Conservation (phyloP, 1,140 invertebrate genomes). For the Cheumatopsyche charites region DNA sequence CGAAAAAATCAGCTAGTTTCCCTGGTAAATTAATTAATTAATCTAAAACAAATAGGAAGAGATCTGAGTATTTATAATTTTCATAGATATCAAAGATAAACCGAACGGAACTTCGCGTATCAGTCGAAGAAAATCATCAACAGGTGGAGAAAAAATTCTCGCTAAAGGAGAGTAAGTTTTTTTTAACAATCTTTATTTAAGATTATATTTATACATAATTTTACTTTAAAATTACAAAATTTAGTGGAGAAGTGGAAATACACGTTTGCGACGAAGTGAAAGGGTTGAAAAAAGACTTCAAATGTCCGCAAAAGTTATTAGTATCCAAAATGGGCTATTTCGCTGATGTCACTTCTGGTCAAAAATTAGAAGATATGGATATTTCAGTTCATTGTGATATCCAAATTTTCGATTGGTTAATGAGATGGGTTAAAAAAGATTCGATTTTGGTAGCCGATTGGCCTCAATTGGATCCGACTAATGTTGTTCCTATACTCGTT, state of each 20-base stretch:
- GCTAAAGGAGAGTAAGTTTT: conserved; percentile 58
- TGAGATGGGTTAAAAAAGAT: conserved; percentile 88
- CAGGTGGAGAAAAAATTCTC: conserved; percentile 54
- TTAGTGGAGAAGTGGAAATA: conserved; percentile 81
- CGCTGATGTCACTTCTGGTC: conserved; percentile 83
- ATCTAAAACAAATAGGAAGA: neutral
- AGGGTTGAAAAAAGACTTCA: conserved; percentile 85
- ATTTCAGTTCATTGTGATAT: conserved; percentile 96
- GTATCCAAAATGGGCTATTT: conserved; percentile 95
- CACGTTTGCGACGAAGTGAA: conserved; percentile 89
- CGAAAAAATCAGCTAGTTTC: conserved; percentile 62
- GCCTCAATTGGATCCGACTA: conserved; percentile 79
- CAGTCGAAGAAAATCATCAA: conserved; percentile 58
- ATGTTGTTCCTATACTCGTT: conserved; percentile 89
- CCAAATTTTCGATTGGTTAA: conserved; percentile 93
- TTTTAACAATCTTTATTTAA: conserved; percentile 8
- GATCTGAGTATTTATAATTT: neutral
- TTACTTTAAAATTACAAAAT: conserved; percentile 48
- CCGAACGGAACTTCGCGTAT: conserved; percentile 43
- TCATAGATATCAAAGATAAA: conserved; percentile 53
- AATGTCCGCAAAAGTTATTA: conserved; percentile 82
- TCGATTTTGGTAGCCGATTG: conserved; percentile 68
- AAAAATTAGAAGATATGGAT: conserved; percentile 91
- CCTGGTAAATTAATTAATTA: conserved; percentile 51
- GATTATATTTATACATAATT: conserved; percentile 15